phyloP scores from a whole-genome alignment of 2,888 invertebrate species.

The Acanthoscelides obtectus region DNA sequence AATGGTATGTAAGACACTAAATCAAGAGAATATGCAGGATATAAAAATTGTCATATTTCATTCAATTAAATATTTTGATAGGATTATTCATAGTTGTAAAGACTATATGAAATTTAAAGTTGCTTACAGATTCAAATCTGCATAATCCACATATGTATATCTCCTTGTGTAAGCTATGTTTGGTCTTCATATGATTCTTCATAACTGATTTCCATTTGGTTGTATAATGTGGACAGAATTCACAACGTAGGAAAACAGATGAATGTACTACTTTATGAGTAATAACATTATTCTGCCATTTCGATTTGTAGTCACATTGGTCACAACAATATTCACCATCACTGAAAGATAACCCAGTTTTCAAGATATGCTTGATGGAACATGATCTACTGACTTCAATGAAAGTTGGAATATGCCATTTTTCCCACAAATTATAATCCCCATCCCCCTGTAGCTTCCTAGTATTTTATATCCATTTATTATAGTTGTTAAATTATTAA shows the following conservation, averaged over 20 bases:
- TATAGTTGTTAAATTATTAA: too few relatives aligned
- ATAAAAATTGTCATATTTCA: too few relatives aligned
- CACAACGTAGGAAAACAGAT: constrained; percentile 17
- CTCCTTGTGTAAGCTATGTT: constrained; percentile 10
- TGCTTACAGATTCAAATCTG: not conserved
- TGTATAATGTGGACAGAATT: constrained; percentile 17
- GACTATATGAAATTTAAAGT: not conserved
- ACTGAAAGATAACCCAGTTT: not conserved
- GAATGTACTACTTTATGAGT: constrained; percentile 21
- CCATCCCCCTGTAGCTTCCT: too few relatives aligned
- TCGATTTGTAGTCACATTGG: constrained; percentile 19
- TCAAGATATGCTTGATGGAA: too few relatives aligned
- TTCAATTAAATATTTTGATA: too few relatives aligned
- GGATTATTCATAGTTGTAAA: too few relatives aligned
- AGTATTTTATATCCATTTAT: too few relatives aligned
- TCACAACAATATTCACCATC: constrained; percentile 12
- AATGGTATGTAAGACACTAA: too few relatives aligned
- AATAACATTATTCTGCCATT: constrained; percentile 17
- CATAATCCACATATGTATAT: not conserved
- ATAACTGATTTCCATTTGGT: constrained; percentile 23
- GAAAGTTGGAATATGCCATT: too few relatives aligned
- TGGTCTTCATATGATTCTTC: constrained; percentile 19
- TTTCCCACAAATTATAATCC: too few relatives aligned
- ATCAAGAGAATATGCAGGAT: too few relatives aligned
- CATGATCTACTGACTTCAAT: too few relatives aligned